Conservation (phyloP, 2,113 vertebrate species). For the Salvelinus sp. region DNA sequence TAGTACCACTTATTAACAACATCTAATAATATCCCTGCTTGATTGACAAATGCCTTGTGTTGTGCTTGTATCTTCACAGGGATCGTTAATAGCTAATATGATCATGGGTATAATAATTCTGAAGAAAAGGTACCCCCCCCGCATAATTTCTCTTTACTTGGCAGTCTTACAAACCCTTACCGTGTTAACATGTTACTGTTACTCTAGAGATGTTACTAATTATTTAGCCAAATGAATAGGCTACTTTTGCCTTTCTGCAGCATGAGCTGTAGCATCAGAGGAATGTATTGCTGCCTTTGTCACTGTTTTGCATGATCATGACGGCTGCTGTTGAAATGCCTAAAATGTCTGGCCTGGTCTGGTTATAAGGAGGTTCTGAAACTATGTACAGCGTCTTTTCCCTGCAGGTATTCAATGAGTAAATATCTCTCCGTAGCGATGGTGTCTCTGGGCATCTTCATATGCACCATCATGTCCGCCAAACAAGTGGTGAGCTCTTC, state of each 20-base stretch:
- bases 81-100: conserved; percentile 97
- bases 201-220: not conserved
- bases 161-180: not conserved
- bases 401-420: conserved; percentile 83
- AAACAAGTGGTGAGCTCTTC: conserved; percentile 90
- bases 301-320: not conserved
- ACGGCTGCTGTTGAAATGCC: not conserved
- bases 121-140: conserved; percentile 88
- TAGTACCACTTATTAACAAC: not conserved
- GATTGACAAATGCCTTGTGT: conserved; percentile 14
- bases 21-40: not conserved
- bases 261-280: not conserved
- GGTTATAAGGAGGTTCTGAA: not conserved
- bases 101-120: conserved; percentile 91
- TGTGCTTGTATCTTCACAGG: conserved; percentile 70
- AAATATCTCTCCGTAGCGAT: conserved; percentile 90
- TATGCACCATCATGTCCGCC: conserved; percentile 97
- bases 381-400: not conserved
- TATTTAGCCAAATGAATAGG: not conserved
- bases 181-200: not conserved
- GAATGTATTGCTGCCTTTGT: not conserved
- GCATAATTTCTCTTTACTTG: not conserved
- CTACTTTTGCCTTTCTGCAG: too few species aligned
- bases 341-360: not conserved
- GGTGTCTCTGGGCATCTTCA: conserved; percentile 93